Base-by-base conservation (phyloP, 2,888 invertebrate genomes). In the Cataglyphis albicans region DNA sequence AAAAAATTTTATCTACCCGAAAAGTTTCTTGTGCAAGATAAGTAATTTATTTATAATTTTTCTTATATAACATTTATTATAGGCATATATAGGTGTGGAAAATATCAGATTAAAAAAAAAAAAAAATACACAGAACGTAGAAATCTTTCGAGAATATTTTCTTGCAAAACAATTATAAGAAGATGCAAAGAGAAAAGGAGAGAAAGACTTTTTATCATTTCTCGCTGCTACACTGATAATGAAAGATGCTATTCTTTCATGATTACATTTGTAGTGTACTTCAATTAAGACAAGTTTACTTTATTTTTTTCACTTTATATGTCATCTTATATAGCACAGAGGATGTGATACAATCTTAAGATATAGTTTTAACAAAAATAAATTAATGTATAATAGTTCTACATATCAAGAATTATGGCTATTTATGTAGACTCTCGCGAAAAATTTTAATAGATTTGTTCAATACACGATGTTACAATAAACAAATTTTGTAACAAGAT, bases 241-340 rank as follows among this genome's bases (percentile, higher is more conserved):
- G 73, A 73, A 72, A 48, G 73, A 78, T 59, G 73, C 59, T 38
- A 21, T 32, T 78, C 41, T 78, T 32, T 78, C 44, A 35, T 59
- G 21, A 44, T 21, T 35, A 48, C 32, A 32, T 78, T 73, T 4
- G 44, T 29, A 44, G 59, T 18, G 59, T 35, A 72, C 78, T 78
- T 78, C 32, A 78, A 78, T 78, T 78, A 78, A 21, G 44, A 59
- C 73, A 7, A 78, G 44, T 21, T 35, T 72, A 59, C 59, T 68
- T 57, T 21, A 78, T 59, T 32, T 59, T 72, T 72, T 68, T 67
- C 55, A 44, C 7, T 32, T 44, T 44, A 18, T 38, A 18, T 59
- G 52, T 44, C 73, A 41, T 78, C 52, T 78, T 57, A 21, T 18
- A 21, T 59, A 32, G 25, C 7, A 29, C 10, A 59, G 57, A 59